These are phyloP conservation scores for Cataglyphis livida DNA, from an alignment of 2,888 invertebrate species.

Conservation along the genomic window DNA sequence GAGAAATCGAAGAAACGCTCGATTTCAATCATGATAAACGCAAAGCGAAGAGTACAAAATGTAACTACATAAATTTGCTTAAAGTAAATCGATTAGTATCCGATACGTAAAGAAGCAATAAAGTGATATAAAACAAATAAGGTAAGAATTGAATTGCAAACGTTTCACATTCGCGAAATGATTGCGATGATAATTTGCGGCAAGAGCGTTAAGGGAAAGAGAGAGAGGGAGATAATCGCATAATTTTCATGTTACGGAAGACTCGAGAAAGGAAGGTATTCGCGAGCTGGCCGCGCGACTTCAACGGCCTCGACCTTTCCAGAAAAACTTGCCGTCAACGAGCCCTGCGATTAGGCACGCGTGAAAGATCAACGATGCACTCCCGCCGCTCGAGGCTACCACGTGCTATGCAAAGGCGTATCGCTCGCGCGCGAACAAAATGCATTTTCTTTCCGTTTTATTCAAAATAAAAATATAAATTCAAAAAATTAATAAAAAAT, in stretches of 20 bases:
- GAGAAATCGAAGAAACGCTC: constrained; percentile 61
- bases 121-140: background rate
- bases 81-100: background rate
- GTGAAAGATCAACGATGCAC: constrained; percentile 46
- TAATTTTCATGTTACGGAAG: constrained; percentile 54
- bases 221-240: constrained; percentile 30
- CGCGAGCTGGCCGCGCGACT: constrained; percentile 35
- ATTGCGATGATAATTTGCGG: constrained; percentile 23
- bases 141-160: background rate
- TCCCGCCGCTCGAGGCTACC: background rate
- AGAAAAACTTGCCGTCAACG: constrained; percentile 61
- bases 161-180: constrained; percentile 11
- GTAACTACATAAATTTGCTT: background rate
- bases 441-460: background rate
- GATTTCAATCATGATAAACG: background rate
- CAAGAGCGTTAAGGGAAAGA: background rate
- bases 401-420: constrained; percentile 22
- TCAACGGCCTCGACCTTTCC: constrained; percentile 69
- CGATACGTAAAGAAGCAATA: background rate
- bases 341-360: constrained; percentile 46
- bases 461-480: background rate
- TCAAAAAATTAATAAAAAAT: background rate
- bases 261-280: constrained; percentile 51
- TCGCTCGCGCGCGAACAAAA: background rate
- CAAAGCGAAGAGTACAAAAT: background rate